These are phyloP conservation scores for Dryobates pubescens DNA, from an alignment of 2,797 vertebrate genomes.

Conservation along the genomic window DNA sequence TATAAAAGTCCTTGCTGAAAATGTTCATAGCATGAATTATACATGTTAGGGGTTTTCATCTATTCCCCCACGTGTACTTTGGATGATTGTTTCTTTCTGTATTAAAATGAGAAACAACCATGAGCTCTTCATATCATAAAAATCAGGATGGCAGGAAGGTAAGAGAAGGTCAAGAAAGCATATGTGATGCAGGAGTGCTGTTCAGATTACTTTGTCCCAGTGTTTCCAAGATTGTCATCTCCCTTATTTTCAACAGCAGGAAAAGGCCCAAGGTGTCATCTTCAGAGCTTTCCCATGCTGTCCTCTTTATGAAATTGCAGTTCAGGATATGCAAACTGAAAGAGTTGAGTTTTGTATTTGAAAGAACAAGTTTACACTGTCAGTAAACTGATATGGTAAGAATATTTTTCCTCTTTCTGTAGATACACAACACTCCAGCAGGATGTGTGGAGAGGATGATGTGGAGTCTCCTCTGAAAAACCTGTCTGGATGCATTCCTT, in stretches of 20 bases:
- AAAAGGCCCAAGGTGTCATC: neutral
- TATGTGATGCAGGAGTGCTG: neutral
- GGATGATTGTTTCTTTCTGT: neutral
- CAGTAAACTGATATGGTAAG: neutral
- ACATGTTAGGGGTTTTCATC: neutral
- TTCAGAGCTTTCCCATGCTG: neutral
- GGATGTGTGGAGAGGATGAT: no score
- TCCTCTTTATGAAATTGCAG: neutral
- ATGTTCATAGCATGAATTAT: conserved; percentile 8
- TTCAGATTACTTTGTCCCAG: neutral
- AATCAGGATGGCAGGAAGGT: neutral
- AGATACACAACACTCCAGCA: no score
- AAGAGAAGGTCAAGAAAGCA: neutral
- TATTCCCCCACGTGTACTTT: neutral
- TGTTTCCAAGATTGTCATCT: neutral
- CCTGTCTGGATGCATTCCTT: no score
- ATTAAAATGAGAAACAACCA: neutral
- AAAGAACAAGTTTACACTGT: neutral
- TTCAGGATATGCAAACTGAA: neutral
- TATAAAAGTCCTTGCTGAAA: neutral
- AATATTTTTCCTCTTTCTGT: neutral
- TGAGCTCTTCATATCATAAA: neutral
- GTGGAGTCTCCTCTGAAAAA: no score
- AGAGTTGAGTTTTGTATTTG: neutral
- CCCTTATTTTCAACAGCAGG: neutral